Percentiles rank a stretch among this genome's conserved stretches.
phyloP scores from a whole-genome alignment of 2,113 vertebrate species.

The Halcyon malimbica region DNA sequence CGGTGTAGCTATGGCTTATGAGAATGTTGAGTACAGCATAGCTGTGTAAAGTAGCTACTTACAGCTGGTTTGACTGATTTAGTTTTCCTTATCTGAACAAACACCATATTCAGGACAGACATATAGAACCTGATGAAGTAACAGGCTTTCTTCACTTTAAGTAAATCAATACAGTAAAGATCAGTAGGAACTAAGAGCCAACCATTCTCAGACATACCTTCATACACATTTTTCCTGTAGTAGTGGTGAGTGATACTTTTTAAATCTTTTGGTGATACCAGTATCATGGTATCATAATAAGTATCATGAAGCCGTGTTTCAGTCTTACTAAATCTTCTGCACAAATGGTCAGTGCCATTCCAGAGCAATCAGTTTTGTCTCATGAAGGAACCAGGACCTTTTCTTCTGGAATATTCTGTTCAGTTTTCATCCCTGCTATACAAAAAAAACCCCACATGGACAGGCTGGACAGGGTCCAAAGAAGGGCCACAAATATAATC shows the following conservation, averaged over 20 bases:
- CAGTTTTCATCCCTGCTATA: not conserved
- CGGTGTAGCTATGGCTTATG: not conserved
- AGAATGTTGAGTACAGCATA: accelerated
- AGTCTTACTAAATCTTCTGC: not conserved
- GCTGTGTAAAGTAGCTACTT: not conserved
- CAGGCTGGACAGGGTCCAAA: not conserved
- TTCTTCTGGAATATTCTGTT: not conserved
- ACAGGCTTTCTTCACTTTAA: not conserved
- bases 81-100: not conserved
- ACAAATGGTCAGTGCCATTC: not conserved
- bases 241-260: not conserved
- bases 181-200: not conserved
- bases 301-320: not conserved
- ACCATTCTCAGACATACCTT: not conserved
- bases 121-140: not conserved
- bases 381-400: not conserved
- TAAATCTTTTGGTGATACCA: not conserved
- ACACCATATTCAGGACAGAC: not conserved
- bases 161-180: not conserved
- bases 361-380: not conserved
- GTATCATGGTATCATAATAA: not conserved
- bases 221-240: not conserved
- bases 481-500: not conserved
- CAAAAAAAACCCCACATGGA: too few species aligned
- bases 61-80: not conserved